Evolutionary conservation across 2,888 invertebrate species (phyloP).

Genomic region (Platycheirus albimanus): DNA sequence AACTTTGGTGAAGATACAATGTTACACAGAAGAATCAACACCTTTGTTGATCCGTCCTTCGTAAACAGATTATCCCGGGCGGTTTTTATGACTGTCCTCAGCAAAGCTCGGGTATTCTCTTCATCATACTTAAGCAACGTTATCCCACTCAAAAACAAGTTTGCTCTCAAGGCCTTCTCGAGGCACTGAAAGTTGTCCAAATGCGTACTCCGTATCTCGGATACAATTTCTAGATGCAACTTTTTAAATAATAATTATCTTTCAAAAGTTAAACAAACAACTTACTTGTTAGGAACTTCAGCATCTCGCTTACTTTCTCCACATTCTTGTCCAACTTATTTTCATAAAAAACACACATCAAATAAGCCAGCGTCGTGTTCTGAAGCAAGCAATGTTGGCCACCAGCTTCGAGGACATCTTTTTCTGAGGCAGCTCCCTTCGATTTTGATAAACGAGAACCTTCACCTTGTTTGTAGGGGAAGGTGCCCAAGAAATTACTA

Average conservation of each 20-base stretch:
- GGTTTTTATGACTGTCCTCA: slow-evolving; percentile 76
- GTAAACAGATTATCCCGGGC: slow-evolving; percentile 76
- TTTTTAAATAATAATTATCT: too few species aligned
- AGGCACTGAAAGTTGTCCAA: slow-evolving; percentile 76
- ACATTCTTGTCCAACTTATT: slow-evolving; percentile 62
- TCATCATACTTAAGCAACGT: slow-evolving; percentile 74
- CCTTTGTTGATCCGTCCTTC: slow-evolving; percentile 79
- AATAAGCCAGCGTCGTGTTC: slow-evolving; percentile 84
- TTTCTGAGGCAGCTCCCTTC: slow-evolving; percentile 81
- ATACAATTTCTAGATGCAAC: slow-evolving; percentile 66
- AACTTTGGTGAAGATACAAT: slow-evolving; percentile 82
- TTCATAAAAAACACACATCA: slow-evolving; percentile 83
- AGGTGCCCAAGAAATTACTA: slow-evolving; percentile 84
- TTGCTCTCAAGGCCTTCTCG: slow-evolving; percentile 77
- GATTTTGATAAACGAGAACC: slow-evolving; percentile 75
- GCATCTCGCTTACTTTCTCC: slow-evolving; percentile 51
- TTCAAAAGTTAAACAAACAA: neutral
- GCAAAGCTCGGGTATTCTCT: slow-evolving; percentile 78
- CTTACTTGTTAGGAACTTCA: slow-evolving; percentile 70
- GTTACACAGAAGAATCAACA: slow-evolving; percentile 83
- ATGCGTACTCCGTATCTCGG: slow-evolving; percentile 47
- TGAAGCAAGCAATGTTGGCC: slow-evolving; percentile 83
- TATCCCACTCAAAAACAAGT: slow-evolving; percentile 77
- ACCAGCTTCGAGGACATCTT: slow-evolving; percentile 77
- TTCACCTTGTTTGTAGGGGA: slow-evolving; percentile 79